These are phyloP conservation scores for Hormiphora californensis DNA, from an alignment of 37 sponge, comb jelly and placozoan genomes.

Conservation along the genomic window DNA sequence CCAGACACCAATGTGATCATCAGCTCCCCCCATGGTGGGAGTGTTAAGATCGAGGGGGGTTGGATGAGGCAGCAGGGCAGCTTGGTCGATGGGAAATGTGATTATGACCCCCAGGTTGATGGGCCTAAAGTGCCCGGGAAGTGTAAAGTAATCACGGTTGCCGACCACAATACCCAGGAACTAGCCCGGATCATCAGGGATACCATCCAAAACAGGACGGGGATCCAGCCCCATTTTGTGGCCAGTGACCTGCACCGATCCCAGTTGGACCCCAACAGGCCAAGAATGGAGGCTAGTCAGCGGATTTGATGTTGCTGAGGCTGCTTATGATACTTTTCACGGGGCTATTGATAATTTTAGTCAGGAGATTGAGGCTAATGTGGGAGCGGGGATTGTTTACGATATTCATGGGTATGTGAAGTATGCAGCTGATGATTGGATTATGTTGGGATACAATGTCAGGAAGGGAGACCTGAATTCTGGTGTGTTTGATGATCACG, in stretches of 20 bases:
- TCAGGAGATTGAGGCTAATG: neutral
- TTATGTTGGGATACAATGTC: constrained; percentile 39
- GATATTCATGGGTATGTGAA: constrained; percentile 22
- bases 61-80: constrained; percentile 1
- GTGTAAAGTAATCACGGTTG: neutral
- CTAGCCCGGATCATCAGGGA: constrained; percentile 21
- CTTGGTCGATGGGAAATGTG: neutral
- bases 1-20: neutral
- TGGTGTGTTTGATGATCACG: neutral
- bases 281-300: constrained; percentile 1
- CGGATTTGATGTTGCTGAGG: neutral
- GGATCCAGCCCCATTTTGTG: constrained; percentile 5
- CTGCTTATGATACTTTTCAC: constrained; percentile 14
- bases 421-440: neutral
- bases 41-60: neutral
- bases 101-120: neutral
- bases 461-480: neutral
- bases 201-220: neutral
- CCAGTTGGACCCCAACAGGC: constrained; percentile 15
- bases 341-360: neutral
- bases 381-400: neutral
- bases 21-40: constrained; percentile 5
- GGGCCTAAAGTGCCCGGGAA: no score
- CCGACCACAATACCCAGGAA: neutral
- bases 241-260: constrained; percentile 25